Evolutionary conservation across 1,140 invertebrate species (phyloP), one percentile per base, ranked within the genome.

Genomic region (Caerostris extrusa): DNA sequence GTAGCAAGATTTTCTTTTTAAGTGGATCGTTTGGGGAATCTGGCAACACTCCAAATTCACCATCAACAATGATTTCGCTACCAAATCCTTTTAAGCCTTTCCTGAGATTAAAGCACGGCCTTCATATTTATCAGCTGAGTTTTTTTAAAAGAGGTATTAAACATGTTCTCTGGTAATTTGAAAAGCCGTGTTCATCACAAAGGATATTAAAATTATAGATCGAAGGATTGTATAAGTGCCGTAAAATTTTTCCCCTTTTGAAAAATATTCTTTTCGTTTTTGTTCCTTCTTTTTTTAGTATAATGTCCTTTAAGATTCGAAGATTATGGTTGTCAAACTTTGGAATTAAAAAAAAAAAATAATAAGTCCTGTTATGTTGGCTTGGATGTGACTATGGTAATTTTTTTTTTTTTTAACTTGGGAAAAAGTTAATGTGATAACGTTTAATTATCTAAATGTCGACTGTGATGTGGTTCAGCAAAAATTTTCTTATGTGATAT

Each of bases 51-150:
- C 83, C 83, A 85, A 85, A 58, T n/a, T 60, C 56, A 10, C 34
- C 83, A 57, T 60, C 83, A 57, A 85, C 83, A 58, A 85, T 85
- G 83, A 58, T 58, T 85, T 85, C 19, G 56, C n/a, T 3, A 6
- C n/a, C 83, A 58, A 85, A 85, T 85, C 83, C 83, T 60, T n/a
- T 85, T 85, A 85, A 85, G 83, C 83, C 83, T n/a, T 85, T 60
- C 17, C 83, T 57, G 83, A 85, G 83, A 57, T 85, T 85, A 85
- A 85, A 8, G 56, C 14, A 12, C 55, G 83, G 55, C 17, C 17
- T 58, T 85, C 56, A 58, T 58, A 57, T 85, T 85, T 85, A 60
- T 85, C 56, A 77, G 34, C 50, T 50, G 34, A 77, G 83, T n/a
- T 85, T 85, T 58, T 85, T 85, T 57, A 57, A 85, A 85, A 85